Conservation (phyloP, 2,888 invertebrate species). For the Mesochorus sp. region DNA sequence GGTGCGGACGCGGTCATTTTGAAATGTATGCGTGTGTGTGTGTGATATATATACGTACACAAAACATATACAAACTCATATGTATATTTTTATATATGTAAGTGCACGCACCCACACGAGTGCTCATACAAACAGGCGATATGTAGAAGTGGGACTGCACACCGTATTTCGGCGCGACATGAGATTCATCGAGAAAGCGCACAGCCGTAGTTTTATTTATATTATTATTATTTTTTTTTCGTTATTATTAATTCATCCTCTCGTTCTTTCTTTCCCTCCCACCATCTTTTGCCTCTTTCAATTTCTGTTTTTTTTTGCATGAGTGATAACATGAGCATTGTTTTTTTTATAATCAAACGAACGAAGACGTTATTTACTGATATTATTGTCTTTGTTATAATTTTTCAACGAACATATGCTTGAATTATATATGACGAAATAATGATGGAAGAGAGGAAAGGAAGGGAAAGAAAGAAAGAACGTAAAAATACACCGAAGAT, state of each 20-base stretch:
- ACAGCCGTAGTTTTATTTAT: constrained; percentile 57
- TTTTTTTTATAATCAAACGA: too few species aligned
- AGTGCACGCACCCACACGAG: background rate
- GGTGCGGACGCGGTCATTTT: constrained; percentile 33
- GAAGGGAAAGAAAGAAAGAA: too few species aligned
- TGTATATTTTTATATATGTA: constrained; percentile 4
- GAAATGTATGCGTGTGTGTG: constrained; percentile 2
- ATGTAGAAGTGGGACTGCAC: constrained; percentile 58
- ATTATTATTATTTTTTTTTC: constrained; percentile 30
- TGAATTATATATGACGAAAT: too few species aligned
- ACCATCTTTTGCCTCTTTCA: too few species aligned
- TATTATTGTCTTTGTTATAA: too few species aligned
- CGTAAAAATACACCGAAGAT: too few species aligned
- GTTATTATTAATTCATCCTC: constrained; percentile 20
- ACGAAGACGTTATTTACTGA: too few species aligned
- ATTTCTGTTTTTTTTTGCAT: too few species aligned
- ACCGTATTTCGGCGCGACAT: constrained; percentile 54
- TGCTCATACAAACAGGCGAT: constrained; percentile 38
- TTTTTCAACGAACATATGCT: too few species aligned
- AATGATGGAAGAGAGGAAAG: too few species aligned
- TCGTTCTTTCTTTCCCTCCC: too few species aligned
- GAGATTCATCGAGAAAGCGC: constrained; percentile 64
- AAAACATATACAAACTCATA: background rate
- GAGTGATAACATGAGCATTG: too few species aligned
- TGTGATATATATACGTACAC: constrained; percentile 7